These are phyloP conservation scores for Rhagonycha lutea DNA, from an alignment of 2,888 invertebrate species.

Conservation along the genomic window DNA sequence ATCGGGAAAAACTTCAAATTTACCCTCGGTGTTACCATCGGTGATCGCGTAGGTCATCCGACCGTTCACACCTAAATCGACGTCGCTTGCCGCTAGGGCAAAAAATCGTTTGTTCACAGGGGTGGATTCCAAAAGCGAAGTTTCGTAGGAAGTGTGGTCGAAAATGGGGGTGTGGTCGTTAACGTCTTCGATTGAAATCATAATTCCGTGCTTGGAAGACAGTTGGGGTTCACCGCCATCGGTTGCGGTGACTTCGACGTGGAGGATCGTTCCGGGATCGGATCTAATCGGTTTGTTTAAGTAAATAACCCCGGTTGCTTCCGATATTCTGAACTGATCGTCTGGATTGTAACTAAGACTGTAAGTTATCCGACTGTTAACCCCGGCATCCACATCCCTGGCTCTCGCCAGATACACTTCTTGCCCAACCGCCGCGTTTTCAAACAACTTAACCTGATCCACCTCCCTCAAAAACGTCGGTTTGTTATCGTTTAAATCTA, in stretches of 20 bases:
- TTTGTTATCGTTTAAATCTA: slow-evolving; percentile 90
- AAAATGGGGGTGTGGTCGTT: slow-evolving; percentile 96
- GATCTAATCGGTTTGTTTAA: slow-evolving; percentile 78
- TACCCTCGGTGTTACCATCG: slow-evolving; percentile 82
- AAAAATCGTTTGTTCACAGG: slow-evolving; percentile 90
- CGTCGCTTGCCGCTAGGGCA: slow-evolving; percentile 86
- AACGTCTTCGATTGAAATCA: slow-evolving; percentile 80
- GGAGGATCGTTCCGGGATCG: slow-evolving; percentile 72
- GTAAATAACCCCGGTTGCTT: slow-evolving; percentile 87
- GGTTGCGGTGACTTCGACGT: slow-evolving; percentile 81
- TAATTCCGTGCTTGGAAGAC: slow-evolving; percentile 74
- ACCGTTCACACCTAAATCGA: slow-evolving; percentile 82
- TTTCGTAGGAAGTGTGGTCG: slow-evolving; percentile 89
- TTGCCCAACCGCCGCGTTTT: slow-evolving; percentile 92
- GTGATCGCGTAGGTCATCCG: slow-evolving; percentile 79
- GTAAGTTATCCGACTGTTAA: slow-evolving; percentile 86
- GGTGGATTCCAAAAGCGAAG: slow-evolving; percentile 87
- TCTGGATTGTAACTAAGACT: slow-evolving; percentile 79
- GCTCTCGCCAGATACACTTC: slow-evolving; percentile 89
- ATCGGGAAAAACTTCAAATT: slow-evolving; percentile 95
- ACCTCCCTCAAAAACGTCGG: slow-evolving; percentile 81
- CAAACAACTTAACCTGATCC: slow-evolving; percentile 78
- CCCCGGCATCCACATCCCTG: slow-evolving; percentile 83
- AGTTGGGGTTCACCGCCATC: slow-evolving; percentile 80
- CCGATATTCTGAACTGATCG: slow-evolving; percentile 81